phyloP scores from a whole-genome alignment of 2,113 vertebrate genomes.

The Syngnathus floridae region DNA sequence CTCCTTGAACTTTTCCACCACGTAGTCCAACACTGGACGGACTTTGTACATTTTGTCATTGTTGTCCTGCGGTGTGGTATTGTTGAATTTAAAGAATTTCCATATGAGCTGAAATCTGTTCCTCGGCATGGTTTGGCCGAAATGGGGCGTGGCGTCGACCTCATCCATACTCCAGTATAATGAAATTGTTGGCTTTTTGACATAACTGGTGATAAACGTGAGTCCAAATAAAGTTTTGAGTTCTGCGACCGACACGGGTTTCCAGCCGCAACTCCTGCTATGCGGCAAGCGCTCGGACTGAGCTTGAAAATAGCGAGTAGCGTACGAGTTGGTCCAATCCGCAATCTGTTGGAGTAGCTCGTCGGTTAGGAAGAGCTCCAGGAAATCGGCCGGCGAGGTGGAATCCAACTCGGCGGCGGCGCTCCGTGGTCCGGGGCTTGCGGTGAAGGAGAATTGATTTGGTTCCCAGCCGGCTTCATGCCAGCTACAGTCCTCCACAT shows the following conservation, averaged over 20 bases:
- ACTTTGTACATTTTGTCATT: conserved; percentile 1
- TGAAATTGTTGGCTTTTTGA: neutral
- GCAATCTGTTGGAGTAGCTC: neutral
- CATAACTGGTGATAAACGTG: neutral
- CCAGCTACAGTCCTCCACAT: neutral
- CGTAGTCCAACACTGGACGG: neutral
- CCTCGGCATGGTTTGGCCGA: neutral
- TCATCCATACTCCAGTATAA: neutral
- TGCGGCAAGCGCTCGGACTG: neutral
- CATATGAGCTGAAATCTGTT: neutral
- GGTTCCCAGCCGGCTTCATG: neutral
- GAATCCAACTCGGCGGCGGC: neutral
- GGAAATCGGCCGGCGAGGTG: neutral
- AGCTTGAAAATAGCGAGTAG: neutral
- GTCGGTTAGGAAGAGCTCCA: neutral
- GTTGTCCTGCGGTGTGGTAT: neutral
- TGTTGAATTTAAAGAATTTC: neutral
- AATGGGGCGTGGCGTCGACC: neutral
- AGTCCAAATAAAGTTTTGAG: conserved; percentile 2
- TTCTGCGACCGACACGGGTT: neutral
- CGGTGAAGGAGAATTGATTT: neutral
- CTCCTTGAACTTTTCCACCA: conserved; percentile 1
- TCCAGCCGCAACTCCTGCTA: neutral
- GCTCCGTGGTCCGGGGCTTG: neutral
- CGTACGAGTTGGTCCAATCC: neutral